Evolutionary conservation across 2,113 vertebrate genomes (phyloP), one percentile per base, ranked within the genome.

Genomic region (Lontra canadensis): DNA sequence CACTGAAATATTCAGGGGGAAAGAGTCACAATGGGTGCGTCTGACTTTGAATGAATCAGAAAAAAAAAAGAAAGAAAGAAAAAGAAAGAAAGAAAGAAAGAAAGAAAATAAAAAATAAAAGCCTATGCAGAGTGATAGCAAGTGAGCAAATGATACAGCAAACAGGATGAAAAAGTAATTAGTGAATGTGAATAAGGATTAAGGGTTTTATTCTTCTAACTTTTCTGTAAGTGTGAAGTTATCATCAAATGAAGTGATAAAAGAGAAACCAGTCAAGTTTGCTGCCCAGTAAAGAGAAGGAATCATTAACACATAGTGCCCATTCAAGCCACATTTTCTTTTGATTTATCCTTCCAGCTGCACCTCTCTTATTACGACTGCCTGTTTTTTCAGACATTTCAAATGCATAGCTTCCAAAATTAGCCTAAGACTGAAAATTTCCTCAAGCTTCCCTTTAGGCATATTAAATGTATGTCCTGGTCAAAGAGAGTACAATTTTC

Each of bases 401-500:
- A n/a, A 84, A 91, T 69, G 25, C 11, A 59, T 10, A 79, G 26
- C 17, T 96, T 95, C 85, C 36, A 84, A 90, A 96, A 83, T 81
- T 29, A 87, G 26, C 47, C 55, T 42, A 36, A 92, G n/a, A 63
- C 8, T 93, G 63, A 93, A 88, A 71, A 73, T 57, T 29, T 69
- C 25, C 57, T 90, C 52, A 71, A 44, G 85, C 12, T 88, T 92
- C 57, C 17, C 42, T 92, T 92, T 81, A 59, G 29, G 14, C 44
- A 1, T 18, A 57, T 96, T 78, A 85, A 90, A 82, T 4, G 4
- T 49, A 85, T 86, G 26, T 13, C 44, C n/a, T 73, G 67, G 76
- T 73, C 80, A 92, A 95, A 95, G 44, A 74, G 83, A 90, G 44
- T 76, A 88, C 49, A 76, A 81, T 95, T 89, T 85, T 88, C 74